Evolutionary conservation across 64 coral and sea anemone species (phyloP).

Genomic region (Montipora capricornis): DNA sequence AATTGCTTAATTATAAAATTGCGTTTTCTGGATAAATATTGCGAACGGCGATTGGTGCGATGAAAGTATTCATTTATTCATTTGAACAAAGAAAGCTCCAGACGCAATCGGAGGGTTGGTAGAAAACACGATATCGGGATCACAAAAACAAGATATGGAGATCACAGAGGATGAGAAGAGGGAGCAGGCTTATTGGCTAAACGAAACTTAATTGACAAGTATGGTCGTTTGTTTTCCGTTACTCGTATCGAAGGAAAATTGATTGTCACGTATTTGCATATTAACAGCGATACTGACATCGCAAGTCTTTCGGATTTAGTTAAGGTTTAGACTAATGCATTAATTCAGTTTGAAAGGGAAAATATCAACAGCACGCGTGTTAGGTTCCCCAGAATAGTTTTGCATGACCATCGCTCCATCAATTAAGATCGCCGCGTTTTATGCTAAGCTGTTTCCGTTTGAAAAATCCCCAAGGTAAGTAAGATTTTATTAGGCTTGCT

Average conservation of each 20-base stretch:
- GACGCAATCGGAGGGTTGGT: neutral
- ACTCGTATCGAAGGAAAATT: conserved; percentile 15
- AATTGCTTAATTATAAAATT: too few species aligned
- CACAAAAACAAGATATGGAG: neutral
- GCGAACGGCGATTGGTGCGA: neutral
- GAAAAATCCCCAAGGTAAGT: conserved; percentile 29
- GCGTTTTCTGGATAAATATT: neutral
- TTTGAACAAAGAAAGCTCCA: neutral
- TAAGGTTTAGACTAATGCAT: neutral
- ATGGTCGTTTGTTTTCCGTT: conserved; percentile 2
- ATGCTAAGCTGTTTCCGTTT: neutral
- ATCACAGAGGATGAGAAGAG: neutral
- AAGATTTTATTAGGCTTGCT: neutral
- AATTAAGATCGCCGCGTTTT: neutral
- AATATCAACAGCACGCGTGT: too few species aligned
- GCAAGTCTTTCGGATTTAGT: neutral
- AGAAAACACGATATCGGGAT: neutral
- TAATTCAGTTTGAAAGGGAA: neutral
- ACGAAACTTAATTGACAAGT: conserved; percentile 16
- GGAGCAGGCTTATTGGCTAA: conserved; percentile 9
- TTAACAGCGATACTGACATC: neutral
- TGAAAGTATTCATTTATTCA: neutral
- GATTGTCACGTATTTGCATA: conserved; percentile 34
- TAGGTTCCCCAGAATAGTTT: too few species aligned
- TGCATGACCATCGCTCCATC: too few species aligned